Evolutionary conservation across 2,797 vertebrate species (phyloP).

Genomic region (Malacoctenus gilli): DNA sequence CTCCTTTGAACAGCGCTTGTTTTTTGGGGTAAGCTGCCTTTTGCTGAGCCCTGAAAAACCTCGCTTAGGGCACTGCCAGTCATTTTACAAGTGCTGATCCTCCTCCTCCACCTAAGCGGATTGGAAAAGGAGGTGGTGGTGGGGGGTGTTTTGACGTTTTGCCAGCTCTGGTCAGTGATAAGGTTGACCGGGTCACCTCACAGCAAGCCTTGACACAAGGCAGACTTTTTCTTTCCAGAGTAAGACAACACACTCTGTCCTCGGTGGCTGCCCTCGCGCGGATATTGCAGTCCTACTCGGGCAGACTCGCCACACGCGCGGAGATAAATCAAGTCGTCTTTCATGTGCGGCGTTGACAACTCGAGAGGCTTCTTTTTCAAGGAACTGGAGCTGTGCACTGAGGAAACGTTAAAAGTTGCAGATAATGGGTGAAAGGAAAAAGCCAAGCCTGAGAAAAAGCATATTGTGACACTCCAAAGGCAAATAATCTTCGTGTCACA

Average conservation of each 20-base stretch:
- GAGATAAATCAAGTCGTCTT: no score
- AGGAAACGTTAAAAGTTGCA: no score
- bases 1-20: slow-evolving; percentile 53
- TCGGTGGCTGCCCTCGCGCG: slow-evolving; percentile 21
- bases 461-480: no score
- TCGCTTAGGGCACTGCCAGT: slow-evolving; percentile 58
- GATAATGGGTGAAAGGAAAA: no score
- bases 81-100: slow-evolving; percentile 70
- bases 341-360: no score
- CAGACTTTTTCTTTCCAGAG: slow-evolving; percentile 45
- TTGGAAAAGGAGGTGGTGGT: slow-evolving; percentile 46
- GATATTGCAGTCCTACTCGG: no score
- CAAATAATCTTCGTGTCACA: no score
- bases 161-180: slow-evolving; percentile 66
- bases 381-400: no score
- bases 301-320: no score
- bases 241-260: slow-evolving; percentile 40
- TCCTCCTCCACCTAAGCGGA: slow-evolving; percentile 66
- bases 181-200: slow-evolving; percentile 68
- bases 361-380: no score
- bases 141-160: slow-evolving; percentile 59
- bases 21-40: slow-evolving; percentile 53
- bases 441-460: no score
- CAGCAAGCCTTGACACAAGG: slow-evolving; percentile 52
- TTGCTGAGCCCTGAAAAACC: slow-evolving; percentile 60